Base-by-base conservation (phyloP, 2,888 invertebrate genomes). In the Steinernema hermaphroditum region DNA sequence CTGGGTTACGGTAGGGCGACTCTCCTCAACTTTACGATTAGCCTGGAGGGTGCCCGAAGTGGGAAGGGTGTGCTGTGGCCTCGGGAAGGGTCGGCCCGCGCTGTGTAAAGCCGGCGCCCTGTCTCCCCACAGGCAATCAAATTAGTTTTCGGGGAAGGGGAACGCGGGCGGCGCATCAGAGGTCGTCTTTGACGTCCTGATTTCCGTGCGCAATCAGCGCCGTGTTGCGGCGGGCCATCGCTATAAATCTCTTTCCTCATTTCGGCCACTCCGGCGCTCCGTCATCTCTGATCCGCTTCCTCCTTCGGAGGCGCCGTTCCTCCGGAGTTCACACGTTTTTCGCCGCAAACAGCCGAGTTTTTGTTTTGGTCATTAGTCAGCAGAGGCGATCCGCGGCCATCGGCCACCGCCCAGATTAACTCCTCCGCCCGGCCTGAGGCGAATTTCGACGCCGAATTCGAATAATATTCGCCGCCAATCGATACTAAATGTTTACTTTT, bases 381-480 rank as follows among this genome's bases (percentile, higher is more conserved):
- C 37, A 37, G 37, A 2, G 54, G 24, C 54, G 54, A 54, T 54
- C 54, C 62, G 29, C 62, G 62, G 32, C 8, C 32, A 32, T 32
- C 62, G 62, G 62, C 62, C 62, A 19, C 62, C 4, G 27, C 27
- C 62, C 62, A 24, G 50, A 50, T 50, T 50, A 50, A 12, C 50
- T 19, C 50, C 50, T 24, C 16, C 62, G 62, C 62, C 32, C 27
- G 16, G 27, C 62, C 62, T 29, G 27, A 62, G 62, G 62, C 62
- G 32, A 27, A 34, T 29, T 62, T 62, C 62, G 62, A 16, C 16
- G 32, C 14, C 62, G 62, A 62, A 62, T 62, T 62, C 27, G 27
- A 62, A 62, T 62, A 62, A 62, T 62, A 62, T 62, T 62, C 14
- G 62, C 62, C 32, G n/a, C 62, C 22, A 27, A 62, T 62, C 62